Evolutionary conservation across 2,888 invertebrate genomes (phyloP), one percentile per base, ranked within the genome.

Genomic region (Steinernema carpocapsae): DNA sequence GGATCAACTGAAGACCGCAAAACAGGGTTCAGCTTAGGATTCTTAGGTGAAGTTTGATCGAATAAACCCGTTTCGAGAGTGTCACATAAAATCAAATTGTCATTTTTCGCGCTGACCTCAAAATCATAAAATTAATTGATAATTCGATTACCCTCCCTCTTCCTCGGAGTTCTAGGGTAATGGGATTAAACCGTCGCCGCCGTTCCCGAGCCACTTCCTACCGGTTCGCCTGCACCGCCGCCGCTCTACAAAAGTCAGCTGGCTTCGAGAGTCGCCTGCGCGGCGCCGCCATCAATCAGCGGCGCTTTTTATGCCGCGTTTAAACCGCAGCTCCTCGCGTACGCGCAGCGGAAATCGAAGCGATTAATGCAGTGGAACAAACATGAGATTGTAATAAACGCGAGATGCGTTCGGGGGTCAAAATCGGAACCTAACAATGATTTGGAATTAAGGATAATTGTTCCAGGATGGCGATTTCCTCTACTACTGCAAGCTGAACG

Each of bases 381-480:
- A 64, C 64, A 64, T 29, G 29, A 10, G 48, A 48, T 48, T 48
- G 48, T 48, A 48, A 48, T 14, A 48, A 19, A 17, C 17, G 48
- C n/a, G 48, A 14, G 48, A 17, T n/a, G 48, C 48, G 19, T 19
- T 48, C n/a, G 48, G 19, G 48, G 48, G 48, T 7, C 48, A n/a
- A n/a, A n/a, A n/a, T n/a, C n/a, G n/a, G 32, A 26, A 17, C 19
- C 14, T 26, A 17, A 19, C 26, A 75, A 32, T 14, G 19, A 19
- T 37, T 19, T 0, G 14, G 22, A 29, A 2, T 70, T 0, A 48
- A 70, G 37, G 10, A 6, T 37, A 37, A 37, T 51, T 24, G 46
- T 43, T 70, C 46, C 79, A 85, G 85, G 84, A 85, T 75, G 82
- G 82, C n/a, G 84, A 85, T 70, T 86, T 80, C 76, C 72, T 86